A percentile compares a stretch with the other conserved stretches of the same genome.
These are phyloP conservation scores for Acinonyx jubatus DNA, from an alignment of 2,113 vertebrate genomes.

Conservation along the genomic window DNA sequence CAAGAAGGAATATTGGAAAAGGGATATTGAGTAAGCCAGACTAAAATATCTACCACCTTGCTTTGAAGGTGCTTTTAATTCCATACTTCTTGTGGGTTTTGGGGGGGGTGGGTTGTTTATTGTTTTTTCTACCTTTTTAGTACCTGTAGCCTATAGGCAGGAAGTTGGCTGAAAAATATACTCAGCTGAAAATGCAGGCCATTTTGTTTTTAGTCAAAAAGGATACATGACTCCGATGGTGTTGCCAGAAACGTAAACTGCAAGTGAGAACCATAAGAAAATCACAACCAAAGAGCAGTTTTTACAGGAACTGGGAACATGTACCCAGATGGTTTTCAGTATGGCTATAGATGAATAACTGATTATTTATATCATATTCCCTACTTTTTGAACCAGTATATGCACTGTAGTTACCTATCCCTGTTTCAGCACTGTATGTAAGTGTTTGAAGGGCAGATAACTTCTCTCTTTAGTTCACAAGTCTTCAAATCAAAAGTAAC, in stretches of 20 bases:
- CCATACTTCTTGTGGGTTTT: not conserved
- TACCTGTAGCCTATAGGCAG: not conserved
- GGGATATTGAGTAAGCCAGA: not conserved
- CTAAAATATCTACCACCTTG: not conserved
- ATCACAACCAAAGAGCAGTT: not conserved
- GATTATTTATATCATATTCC: not conserved
- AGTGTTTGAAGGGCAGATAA: not conserved
- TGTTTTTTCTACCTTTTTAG: not conserved
- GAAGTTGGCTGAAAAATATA: not conserved
- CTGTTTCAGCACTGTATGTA: not conserved
- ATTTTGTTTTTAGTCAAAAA: not conserved
- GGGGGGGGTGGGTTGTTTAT: not conserved
- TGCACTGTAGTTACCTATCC: not conserved
- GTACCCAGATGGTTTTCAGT: not conserved
- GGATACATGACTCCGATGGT: not conserved
- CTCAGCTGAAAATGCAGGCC: not conserved
- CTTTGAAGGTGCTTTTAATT: not conserved
- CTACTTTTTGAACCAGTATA: not conserved
- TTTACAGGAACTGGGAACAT: not conserved
- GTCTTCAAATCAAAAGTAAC: not conserved
- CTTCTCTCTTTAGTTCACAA: not conserved
- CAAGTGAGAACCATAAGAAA: not conserved
- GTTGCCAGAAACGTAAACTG: not conserved
- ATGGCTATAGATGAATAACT: not conserved
- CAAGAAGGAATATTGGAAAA: not conserved